Percentiles rank a stretch among this genome's conserved stretches.
These are phyloP conservation scores for Caenorhabditis macrosperma DNA, from an alignment of 2,888 invertebrate species.

Conservation along the genomic window DNA sequence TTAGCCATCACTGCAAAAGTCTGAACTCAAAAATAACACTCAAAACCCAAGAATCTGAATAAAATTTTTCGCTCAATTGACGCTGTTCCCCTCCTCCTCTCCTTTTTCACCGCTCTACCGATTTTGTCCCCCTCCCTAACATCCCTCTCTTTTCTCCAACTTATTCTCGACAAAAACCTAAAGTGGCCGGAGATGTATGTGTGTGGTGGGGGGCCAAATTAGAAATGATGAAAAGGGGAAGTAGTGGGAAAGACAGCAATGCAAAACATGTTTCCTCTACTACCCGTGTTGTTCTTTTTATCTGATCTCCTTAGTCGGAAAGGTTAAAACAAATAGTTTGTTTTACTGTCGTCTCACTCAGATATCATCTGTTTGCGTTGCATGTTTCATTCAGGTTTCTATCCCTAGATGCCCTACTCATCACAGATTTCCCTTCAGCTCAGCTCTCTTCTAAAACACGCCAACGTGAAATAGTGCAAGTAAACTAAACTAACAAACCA, in stretches of 20 bases:
- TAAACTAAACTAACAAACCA: neutral
- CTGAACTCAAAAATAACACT: slow-evolving; percentile 8
- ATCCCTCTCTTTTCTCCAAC: slow-evolving; percentile 8
- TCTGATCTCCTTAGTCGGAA: slow-evolving; percentile 47
- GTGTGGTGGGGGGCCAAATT: slow-evolving; percentile 19
- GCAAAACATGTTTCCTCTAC: slow-evolving; percentile 38
- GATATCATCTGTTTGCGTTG: slow-evolving; percentile 18
- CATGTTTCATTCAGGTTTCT: neutral
- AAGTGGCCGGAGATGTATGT: slow-evolving; percentile 5
- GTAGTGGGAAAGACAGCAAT: slow-evolving; percentile 28
- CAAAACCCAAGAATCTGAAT: neutral
- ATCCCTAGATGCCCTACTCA: neutral
- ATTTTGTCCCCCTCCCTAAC: neutral
- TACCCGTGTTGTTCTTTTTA: slow-evolving; percentile 32
- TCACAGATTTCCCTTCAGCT: neutral
- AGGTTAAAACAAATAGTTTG: slow-evolving; percentile 53
- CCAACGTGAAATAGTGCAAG: slow-evolving; percentile 6
- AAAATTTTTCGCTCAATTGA: slow-evolving; percentile 31
- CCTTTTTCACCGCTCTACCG: neutral
- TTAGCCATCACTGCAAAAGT: neutral
- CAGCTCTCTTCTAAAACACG: neutral
- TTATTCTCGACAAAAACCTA: slow-evolving; percentile 31
- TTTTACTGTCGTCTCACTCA: slow-evolving; percentile 32
- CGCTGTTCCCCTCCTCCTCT: slow-evolving; percentile 18
- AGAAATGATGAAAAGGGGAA: slow-evolving; percentile 26